phyloP scores from a whole-genome alignment of 2,113 vertebrate species.

The Setophaga coronata region DNA sequence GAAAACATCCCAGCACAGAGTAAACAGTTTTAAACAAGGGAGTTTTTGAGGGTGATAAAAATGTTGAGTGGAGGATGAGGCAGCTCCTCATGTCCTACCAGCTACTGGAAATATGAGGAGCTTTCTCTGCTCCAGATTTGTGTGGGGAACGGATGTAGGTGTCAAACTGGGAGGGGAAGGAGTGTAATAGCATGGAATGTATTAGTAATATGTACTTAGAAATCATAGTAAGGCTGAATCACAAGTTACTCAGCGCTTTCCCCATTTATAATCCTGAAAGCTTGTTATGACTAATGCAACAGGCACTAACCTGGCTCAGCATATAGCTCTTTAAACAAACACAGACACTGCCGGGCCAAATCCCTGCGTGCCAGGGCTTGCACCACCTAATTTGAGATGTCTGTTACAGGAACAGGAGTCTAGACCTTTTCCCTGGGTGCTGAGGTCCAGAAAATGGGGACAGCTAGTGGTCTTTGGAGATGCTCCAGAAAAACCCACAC shows the following conservation, averaged over 20 bases:
- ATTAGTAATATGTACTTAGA: conserved; percentile 61
- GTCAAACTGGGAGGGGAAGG: conserved; percentile 5
- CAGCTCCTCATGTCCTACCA: neutral
- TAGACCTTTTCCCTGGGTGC: neutral
- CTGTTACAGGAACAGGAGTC: neutral
- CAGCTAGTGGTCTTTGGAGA: neutral
- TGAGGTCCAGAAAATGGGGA: neutral
- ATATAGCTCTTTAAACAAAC: conserved; percentile 46
- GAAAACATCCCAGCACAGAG: conserved; percentile 24
- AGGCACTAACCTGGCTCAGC: conserved; percentile 55
- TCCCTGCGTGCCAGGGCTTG: neutral
- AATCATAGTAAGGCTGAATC: conserved; percentile 65
- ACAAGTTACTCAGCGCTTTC: conserved; percentile 68
- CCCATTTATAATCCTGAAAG: conserved; percentile 62
- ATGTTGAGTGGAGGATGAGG: neutral
- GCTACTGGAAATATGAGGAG: neutral
- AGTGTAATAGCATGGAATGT: neutral
- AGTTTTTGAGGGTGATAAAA: neutral
- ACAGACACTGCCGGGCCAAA: neutral
- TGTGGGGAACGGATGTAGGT: neutral
- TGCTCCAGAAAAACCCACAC: neutral
- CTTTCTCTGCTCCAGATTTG: conserved; percentile 6
- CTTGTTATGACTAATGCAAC: conserved; percentile 62
- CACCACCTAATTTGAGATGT: conserved; percentile 3
- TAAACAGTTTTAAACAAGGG: conserved; percentile 60